phyloP scores from a whole-genome alignment of 1,140 invertebrate species.

The Drosophila elegans region DNA sequence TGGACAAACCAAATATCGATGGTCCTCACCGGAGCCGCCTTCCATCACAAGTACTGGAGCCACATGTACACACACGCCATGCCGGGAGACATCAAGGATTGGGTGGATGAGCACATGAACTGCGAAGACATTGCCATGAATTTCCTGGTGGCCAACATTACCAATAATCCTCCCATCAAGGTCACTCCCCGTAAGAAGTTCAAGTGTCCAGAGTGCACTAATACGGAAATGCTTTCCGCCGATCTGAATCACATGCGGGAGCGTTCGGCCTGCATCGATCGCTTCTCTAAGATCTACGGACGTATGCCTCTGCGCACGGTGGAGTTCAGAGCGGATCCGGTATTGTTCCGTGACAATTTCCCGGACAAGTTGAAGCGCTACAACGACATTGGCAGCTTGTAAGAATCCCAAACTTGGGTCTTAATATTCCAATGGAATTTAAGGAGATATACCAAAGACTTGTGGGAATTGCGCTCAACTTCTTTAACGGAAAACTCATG shows the following conservation, averaged over 20 bases:
- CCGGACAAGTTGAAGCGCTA: conserved; percentile 95
- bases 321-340: conserved; percentile 97
- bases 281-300: conserved; percentile 93
- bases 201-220: conserved; percentile 97
- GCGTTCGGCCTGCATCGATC: conserved; percentile 95
- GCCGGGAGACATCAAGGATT: conserved; percentile 91
- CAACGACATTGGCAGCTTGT: conserved; percentile 95
- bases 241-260: conserved; percentile 97
- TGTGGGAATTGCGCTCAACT: conserved; percentile 19
- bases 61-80: conserved; percentile 94
- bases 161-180: conserved; percentile 97
- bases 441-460: conserved; percentile 56
- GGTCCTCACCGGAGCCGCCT: conserved; percentile 96
- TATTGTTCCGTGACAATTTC: conserved; percentile 95
- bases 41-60: conserved; percentile 97
- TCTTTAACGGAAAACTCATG: not conserved
- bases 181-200: conserved; percentile 99
- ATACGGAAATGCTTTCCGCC: conserved; percentile 97
- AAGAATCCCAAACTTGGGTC: conserved; percentile 5
- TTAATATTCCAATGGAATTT: conserved; percentile 12
- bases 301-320: conserved; percentile 94
- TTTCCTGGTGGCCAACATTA: conserved; percentile 95
- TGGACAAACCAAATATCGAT: conserved; percentile 98
- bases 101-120: conserved; percentile 97
- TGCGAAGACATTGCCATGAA: conserved; percentile 98